Conservation (phyloP, 2,797 vertebrate genomes). For the Poeciliopsis gracilis region DNA sequence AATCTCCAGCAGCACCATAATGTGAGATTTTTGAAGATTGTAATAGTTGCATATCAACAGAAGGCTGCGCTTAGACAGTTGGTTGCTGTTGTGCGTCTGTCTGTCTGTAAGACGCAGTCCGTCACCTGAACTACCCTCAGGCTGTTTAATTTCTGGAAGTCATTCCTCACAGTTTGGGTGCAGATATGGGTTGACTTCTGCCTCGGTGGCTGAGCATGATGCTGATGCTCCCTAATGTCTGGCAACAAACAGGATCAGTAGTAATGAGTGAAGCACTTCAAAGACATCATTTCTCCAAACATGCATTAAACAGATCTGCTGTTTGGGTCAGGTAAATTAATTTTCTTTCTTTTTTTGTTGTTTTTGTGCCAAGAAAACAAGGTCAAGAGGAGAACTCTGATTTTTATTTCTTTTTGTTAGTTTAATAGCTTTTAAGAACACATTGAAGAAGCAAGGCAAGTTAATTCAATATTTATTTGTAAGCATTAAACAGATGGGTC, state of each 20-base stretch:
- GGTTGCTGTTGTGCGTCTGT: background rate
- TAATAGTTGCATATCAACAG: background rate
- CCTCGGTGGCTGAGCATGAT: slow-evolving; percentile 58
- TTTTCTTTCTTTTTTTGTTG: slow-evolving; percentile 7
- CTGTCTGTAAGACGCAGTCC: background rate
- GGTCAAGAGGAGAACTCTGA: slow-evolving; percentile 27
- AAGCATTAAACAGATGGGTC: background rate
- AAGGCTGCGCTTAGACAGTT: background rate
- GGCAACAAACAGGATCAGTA: slow-evolving; percentile 30
- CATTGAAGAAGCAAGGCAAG: background rate
- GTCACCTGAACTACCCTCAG: slow-evolving; percentile 31
- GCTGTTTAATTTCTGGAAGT: slow-evolving; percentile 45
- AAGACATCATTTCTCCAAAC: slow-evolving; percentile 56
- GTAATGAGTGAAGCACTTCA: slow-evolving; percentile 66
- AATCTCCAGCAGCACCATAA: too few relatives aligned
- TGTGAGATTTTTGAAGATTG: background rate
- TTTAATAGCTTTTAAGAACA: background rate
- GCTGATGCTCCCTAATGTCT: slow-evolving; percentile 70
- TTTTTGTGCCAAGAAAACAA: slow-evolving; percentile 39
- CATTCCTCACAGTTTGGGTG: slow-evolving; percentile 25
- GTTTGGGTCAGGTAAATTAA: background rate
- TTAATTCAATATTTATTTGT: background rate
- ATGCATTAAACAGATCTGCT: slow-evolving; percentile 42
- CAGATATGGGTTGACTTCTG: slow-evolving; percentile 48
- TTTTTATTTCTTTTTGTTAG: slow-evolving; percentile 3